These are phyloP conservation scores for Platycnemis pennipes DNA, from an alignment of 2,888 invertebrate genomes.

Conservation along the genomic window DNA sequence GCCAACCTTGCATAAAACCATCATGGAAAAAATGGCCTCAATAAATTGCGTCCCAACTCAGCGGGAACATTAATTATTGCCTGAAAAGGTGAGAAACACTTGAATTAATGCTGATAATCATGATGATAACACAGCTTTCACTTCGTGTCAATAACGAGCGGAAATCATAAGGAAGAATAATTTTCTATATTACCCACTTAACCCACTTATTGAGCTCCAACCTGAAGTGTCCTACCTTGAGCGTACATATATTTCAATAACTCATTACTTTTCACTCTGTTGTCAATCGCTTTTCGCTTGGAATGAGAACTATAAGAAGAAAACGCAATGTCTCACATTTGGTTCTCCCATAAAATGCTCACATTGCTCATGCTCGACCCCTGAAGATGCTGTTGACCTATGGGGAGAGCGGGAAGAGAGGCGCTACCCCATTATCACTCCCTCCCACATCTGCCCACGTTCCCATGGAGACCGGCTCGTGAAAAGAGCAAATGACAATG, in stretches of 20 bases:
- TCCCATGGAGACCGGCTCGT: conserved; percentile 52
- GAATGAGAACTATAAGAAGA: no score
- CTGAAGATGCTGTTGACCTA: neutral
- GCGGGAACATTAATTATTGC: neutral
- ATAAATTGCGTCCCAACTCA: neutral
- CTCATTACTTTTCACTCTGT: neutral
- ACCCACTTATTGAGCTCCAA: neutral
- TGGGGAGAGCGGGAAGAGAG: neutral
- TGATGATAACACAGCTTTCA: neutral
- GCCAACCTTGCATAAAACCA: neutral
- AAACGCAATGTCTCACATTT: no score
- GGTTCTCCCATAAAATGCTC: no score
- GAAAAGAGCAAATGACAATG: conserved; percentile 10
- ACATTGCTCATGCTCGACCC: neutral
- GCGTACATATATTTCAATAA: neutral
- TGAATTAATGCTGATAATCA: neutral
- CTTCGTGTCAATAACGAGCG: neutral
- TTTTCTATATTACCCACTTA: neutral
- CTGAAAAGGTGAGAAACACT: neutral
- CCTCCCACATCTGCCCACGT: neutral
- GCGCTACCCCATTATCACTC: neutral
- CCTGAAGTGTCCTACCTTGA: neutral
- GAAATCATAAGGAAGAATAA: neutral
- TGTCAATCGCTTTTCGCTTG: no score
- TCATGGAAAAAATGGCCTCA: neutral